phyloP scores from a whole-genome alignment of 1,140 invertebrate species.

The Cylas formicarius region DNA sequence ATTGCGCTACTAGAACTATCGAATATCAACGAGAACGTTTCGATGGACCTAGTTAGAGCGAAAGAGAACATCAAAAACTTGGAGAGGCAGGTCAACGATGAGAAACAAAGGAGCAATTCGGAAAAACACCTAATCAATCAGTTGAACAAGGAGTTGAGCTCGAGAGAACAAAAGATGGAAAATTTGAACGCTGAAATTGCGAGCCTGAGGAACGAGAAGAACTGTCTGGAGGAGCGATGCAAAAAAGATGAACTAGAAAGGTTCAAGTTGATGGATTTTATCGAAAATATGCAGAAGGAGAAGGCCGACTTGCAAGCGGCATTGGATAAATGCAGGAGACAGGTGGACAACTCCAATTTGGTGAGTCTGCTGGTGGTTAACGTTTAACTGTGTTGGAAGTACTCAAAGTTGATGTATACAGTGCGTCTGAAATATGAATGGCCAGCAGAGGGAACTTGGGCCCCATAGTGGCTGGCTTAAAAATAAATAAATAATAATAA shows the following conservation, averaged over 20 bases:
- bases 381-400: too few relatives aligned
- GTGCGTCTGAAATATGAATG: too few relatives aligned
- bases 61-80: conserved; percentile 24
- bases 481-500: too few relatives aligned
- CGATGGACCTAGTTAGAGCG: conserved; percentile 29
- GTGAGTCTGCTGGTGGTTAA: conserved; percentile 9
- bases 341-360: conserved; percentile 39
- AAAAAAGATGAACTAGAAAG: conserved; percentile 20
- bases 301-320: conserved; percentile 41
- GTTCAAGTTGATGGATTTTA: conserved; percentile 15
- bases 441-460: too few relatives aligned
- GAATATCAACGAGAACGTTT: conserved; percentile 32
- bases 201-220: neutral
- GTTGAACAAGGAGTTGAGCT: neutral
- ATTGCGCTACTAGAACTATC: conserved; percentile 31
- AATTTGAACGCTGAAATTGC: neutral
- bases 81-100: neutral
- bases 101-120: neutral
- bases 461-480: too few relatives aligned
- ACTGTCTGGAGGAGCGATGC: neutral
- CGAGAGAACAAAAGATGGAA: neutral
- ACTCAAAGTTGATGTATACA: too few relatives aligned
- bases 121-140: neutral
- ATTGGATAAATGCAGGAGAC: conserved; percentile 44
- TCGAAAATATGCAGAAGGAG: conserved; percentile 39